Evolutionary conservation across 1,140 invertebrate genomes (phyloP).

Genomic region (Dendrolimus kikuchii): DNA sequence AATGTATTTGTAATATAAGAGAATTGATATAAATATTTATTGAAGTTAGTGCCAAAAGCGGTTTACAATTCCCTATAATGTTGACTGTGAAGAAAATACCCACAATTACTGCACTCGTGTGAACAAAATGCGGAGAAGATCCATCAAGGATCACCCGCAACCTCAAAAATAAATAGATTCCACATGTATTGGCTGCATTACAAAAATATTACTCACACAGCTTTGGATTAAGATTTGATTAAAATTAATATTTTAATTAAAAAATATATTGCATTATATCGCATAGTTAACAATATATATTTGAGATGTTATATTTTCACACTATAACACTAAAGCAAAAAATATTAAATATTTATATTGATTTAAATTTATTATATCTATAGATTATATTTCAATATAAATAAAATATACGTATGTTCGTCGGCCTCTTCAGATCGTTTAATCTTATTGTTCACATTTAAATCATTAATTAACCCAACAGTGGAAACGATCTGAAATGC

Average conservation of each 20-base stretch:
- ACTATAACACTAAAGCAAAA: too few species aligned
- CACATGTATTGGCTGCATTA: too few species aligned
- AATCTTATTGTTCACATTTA: constrained; percentile 13
- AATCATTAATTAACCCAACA: constrained; percentile 14
- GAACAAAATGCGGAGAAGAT: too few species aligned
- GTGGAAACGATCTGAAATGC: constrained; percentile 23
- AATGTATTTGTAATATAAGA: constrained; percentile 55
- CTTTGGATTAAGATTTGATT: constrained; percentile 27
- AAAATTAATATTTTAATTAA: constrained; percentile 11
- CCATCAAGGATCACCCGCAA: too few species aligned
- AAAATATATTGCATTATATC: constrained; percentile 4
- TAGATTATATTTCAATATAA: constrained; percentile 9
- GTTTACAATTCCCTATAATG: constrained; percentile 40
- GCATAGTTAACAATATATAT: neutral
- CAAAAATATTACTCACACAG: too few species aligned
- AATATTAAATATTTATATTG: too few species aligned
- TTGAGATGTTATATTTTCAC: too few species aligned
- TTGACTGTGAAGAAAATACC: constrained; percentile 30
- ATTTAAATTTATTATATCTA: neutral
- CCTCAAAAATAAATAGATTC: too few species aligned
- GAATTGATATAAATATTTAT: constrained; percentile 49
- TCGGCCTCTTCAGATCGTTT: constrained; percentile 19
- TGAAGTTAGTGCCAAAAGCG: constrained; percentile 68
- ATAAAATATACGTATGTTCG: constrained; percentile 14
- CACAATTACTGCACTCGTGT: too few species aligned